Evolutionary conservation across 2,888 invertebrate species (phyloP), one percentile per base, ranked within the genome.

Genomic region (Schrankia costaestrigalis): DNA sequence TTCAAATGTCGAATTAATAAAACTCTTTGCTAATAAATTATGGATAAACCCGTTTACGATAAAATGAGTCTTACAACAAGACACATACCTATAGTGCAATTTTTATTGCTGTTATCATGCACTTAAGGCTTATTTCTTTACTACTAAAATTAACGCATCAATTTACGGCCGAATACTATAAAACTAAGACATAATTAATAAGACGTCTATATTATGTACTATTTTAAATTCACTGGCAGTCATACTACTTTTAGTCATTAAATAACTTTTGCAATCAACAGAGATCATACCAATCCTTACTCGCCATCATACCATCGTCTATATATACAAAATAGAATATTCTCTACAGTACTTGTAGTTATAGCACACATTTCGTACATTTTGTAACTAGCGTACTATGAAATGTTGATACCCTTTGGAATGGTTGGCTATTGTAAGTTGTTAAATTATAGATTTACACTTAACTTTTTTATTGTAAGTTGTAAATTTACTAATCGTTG

Each of bases 251-350:
- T 11, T 43, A 31, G 31, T 32, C 15, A 38, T 46, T 51, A 40
- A 54, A 49, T 47, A 46, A 46, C 29, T 34, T 44, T 51, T 43
- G 46, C 30, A 48, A 54, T 36, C 45, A 35, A 52, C 24, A 56
- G 51, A 60, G 56, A 57, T 53, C 48, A 46, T 39, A 42, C 32
- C 22, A 35, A 47, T 35, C 43, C 42, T 43, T 57, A 38, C 23
- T 37, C 30, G 31, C 38, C 35, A 48, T 45, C 30, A 53, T 35
- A 52, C 56, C 39, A 45, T 62, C 61, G 30, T 67, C 65, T 59
- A 64, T 61, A 58, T 69, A 70, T 52, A 64, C 62, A 58, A 56
- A 55, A 59, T 54, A 51, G 45, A 47, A 46, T 24, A 35, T 46
- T 28, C 31, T 54, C 44, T 51, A 46, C 33, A 47, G 40, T 56